Evolutionary conservation across 2,113 vertebrate species (phyloP), one percentile per base, ranked within the genome.

Genomic region (Gopherus evgoodei): DNA sequence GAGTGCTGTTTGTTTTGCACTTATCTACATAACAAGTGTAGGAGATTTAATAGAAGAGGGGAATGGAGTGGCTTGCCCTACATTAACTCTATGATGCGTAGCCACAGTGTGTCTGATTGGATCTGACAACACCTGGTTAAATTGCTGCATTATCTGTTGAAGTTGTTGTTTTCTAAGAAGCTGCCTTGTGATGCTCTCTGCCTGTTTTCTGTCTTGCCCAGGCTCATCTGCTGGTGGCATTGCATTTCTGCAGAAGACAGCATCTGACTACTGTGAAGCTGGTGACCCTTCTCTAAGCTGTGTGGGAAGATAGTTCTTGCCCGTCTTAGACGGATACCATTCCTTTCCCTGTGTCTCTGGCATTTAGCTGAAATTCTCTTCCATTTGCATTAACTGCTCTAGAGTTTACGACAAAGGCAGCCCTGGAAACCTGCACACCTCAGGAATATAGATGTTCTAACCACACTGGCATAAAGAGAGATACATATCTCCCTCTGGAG

Each of bases 21-120:
- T 96, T 97, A 91, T 97, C 94, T 95, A 47, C 89, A 89, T 96
- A 95, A 94, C 94, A 92, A 94, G 86, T 94, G 82, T 93, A 25
- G 65, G 84, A 94, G 90, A 96, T 87, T 76, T 83, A 84, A 75
- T 8, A 81, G 83, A 87, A 54, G 91, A 91, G 57, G 88, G 90
- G 82, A 93, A 65, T 84, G 65, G 65, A 97, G 78, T 85, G 87
- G 88, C 95, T 87, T 97, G 94, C 95, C 97, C 97, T 97, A 88
- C 93, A 96, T 96, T 95, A 96, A 93, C 93, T 93, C 1, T 0
- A 83, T 83, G 83, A 79, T 76, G 85, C 83, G 59, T 85, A 95
- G 92, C 75, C 83, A 92, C 79, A 85, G 83, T 4, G 0, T 92
- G 93, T 92, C 89, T 91, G 86, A 91, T 96, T 93, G 89, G 94